Base-by-base conservation (phyloP, 2,113 vertebrate genomes). In the Acinonyx jubatus region DNA sequence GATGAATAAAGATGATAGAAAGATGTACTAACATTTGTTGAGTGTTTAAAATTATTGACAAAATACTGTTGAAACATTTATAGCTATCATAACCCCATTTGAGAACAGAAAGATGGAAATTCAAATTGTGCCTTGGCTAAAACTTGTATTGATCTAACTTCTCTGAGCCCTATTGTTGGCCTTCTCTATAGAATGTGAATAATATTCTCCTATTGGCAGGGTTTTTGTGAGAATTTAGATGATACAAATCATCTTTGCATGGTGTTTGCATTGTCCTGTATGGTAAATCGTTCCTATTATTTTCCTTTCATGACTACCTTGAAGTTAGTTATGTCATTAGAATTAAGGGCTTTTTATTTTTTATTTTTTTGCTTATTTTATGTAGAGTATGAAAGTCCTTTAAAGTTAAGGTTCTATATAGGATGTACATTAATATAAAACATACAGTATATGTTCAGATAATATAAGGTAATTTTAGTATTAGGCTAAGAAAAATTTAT, bases 291-390 rank as follows among this genome's bases (percentile, higher is more conserved):
- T 66, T 69, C 48, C 8, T 79, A 0, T 36, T 80, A 36, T 85
- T 94, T 84, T 89, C 19, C 48, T 88, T 57, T 79, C 38, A 50
- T 86, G 71, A 63, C 14, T 93, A 68, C 9, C 27, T 93, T 33
- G 73, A 63, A 55, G 27, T 89, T 94, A 63, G 7, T 95, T 96
- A 38, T 97, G 10, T 95, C 80, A 85, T 92, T 80, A 68, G 50
- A 85, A 18, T 89, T 80, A 85, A 94, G 65, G 61, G 12, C 29
- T 61, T 61, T 61, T 61, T 61, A 23, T 19, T 61, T 61, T 36
- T 7, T 57, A 8, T 63, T 50, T 78, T 80, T 96, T 90, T 29
- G 1, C 5, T 73, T 71, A 4, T 38, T 84, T 65, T 91, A 23
- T 61, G 82, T 88, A 82, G 21, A 86, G 8, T 71, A 73, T 69